Evolutionary conservation across 2,113 vertebrate genomes (phyloP).

Genomic region (Neotoma lepida): DNA sequence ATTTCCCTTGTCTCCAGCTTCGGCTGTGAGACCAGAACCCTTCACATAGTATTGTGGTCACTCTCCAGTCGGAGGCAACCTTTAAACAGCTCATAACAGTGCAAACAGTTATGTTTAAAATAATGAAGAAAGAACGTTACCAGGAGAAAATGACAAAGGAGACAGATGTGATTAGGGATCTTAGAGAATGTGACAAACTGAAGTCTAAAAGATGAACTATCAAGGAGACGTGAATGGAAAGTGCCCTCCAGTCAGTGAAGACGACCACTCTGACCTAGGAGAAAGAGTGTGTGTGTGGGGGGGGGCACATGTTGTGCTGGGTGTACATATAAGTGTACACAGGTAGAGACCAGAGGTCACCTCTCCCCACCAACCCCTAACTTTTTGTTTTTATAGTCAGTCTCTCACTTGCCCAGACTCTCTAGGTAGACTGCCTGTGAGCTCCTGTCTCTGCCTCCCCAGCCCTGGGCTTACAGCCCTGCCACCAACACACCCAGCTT

Average conservation of each 20-base stretch:
- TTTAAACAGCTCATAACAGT: background rate
- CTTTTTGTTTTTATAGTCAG: background rate
- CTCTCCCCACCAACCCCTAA: background rate
- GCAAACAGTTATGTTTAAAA: background rate
- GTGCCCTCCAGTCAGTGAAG: background rate
- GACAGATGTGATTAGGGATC: background rate
- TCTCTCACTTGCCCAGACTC: background rate
- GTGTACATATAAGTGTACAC: background rate
- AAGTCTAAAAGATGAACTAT: background rate
- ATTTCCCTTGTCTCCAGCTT: conserved; percentile 11
- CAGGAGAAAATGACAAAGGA: background rate
- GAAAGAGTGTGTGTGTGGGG: background rate
- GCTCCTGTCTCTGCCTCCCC: background rate
- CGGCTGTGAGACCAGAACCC: background rate
- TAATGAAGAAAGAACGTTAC: background rate
- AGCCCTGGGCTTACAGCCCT: background rate
- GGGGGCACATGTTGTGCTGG: background rate
- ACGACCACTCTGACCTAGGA: background rate
- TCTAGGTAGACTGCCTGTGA: background rate
- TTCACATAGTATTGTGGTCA: background rate
- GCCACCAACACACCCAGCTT: background rate
- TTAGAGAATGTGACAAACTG: background rate
- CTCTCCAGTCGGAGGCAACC: background rate
- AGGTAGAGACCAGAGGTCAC: background rate
- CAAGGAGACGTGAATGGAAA: background rate